Percentiles rank a stretch among this genome's conserved stretches.
Conservation (phyloP, 2,113 vertebrate genomes). For the Brachyhypopomus occidentalis region DNA sequence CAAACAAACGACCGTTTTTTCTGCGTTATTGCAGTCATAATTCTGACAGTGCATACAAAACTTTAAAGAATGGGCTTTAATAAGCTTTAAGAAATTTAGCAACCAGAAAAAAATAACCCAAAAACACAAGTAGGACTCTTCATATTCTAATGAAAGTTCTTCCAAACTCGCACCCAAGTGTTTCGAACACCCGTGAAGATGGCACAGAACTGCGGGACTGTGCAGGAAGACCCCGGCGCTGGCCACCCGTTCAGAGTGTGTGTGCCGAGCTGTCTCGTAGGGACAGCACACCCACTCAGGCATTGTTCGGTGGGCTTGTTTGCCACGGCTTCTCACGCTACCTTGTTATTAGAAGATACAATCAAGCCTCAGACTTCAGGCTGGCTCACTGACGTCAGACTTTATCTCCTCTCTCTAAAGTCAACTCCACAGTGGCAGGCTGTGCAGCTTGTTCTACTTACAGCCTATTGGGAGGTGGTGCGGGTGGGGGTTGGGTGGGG, state of each 20-base stretch:
- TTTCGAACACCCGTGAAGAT: constrained; percentile 15
- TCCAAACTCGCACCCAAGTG: constrained; percentile 8
- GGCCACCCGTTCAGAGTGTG: constrained; percentile 27
- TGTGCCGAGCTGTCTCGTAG: constrained; percentile 30
- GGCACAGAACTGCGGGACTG: not conserved
- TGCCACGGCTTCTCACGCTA: constrained; percentile 47
- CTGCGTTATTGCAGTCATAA: not conserved
- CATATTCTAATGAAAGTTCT: constrained; percentile 15
- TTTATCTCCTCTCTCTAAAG: constrained; percentile 41
- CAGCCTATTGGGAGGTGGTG: not conserved
- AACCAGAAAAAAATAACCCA: not conserved
- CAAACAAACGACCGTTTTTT: not conserved
- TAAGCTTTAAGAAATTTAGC: constrained; percentile 9
- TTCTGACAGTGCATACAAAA: not conserved
- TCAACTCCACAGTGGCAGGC: constrained; percentile 19
- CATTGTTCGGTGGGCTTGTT: constrained; percentile 42
- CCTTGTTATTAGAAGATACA: constrained; percentile 45
- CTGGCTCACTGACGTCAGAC: constrained; percentile 23
- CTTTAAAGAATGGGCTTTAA: not conserved
- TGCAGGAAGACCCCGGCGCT: constrained; percentile 17
- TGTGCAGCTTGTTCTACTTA: constrained; percentile 15
- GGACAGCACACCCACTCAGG: constrained; percentile 39
- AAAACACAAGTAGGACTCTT: constrained; percentile 9
- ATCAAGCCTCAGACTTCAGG: constrained; percentile 29
- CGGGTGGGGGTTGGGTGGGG: not conserved